A percentile compares a stretch with the other conserved stretches of the same genome.
Evolutionary conservation across 2,888 invertebrate genomes (phyloP).

Genomic region (Stramonita haemastoma): DNA sequence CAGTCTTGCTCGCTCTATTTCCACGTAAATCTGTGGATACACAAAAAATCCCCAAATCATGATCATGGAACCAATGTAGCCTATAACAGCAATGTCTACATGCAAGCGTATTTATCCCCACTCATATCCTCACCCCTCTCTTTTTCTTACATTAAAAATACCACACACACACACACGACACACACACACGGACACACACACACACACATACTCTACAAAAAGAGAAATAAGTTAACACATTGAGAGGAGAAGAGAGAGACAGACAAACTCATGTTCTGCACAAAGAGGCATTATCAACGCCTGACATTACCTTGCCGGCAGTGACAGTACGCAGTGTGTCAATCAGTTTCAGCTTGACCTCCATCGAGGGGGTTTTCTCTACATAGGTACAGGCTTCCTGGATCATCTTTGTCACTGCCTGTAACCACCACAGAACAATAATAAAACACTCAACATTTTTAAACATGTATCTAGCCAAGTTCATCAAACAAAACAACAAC

Average conservation of each 20-base stretch:
- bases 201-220: neutral
- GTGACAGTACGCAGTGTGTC: conserved; percentile 96
- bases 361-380: conserved; percentile 93
- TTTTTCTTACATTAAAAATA: neutral
- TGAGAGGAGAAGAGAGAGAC: neutral
- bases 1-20: conserved; percentile 96
- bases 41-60: neutral
- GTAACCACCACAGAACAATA: conserved; percentile 70
- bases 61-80: neutral
- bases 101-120: no score
- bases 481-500: neutral
- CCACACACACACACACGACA: neutral
- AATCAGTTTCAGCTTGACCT: conserved; percentile 93
- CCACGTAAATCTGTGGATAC: conserved; percentile 92
- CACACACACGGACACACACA: neutral
- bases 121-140: no score
- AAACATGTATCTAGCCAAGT: no score
- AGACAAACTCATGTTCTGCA: neutral
- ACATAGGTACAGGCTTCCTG: conserved; percentile 96
- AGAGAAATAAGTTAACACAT: no score
- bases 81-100: conserved; percentile 1
- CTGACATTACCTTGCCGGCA: conserved; percentile 88
- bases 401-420: conserved; percentile 93
- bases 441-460: no score
- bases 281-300: neutral